Evolutionary conservation across 2,888 invertebrate genomes (phyloP).

Genomic region (Steinernema carpocapsae): DNA sequence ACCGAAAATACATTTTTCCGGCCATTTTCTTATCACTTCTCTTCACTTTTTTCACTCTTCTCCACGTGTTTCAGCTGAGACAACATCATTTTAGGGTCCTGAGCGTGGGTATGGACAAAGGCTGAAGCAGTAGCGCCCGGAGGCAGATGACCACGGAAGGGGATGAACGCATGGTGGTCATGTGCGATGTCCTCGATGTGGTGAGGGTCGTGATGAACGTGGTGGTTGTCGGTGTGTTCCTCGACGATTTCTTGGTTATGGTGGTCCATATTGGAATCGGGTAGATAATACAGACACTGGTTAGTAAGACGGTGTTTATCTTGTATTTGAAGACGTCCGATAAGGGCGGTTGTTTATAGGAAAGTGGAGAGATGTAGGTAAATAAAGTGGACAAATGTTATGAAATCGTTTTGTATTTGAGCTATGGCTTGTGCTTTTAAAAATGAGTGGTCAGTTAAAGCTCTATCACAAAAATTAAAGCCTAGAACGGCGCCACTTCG

Average conservation of each 20-base stretch:
- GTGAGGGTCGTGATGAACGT: background rate
- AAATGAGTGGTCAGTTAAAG: background rate
- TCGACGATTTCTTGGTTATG: background rate
- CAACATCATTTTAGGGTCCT: background rate
- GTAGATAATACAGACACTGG: too few species aligned
- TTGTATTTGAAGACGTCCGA: too few species aligned
- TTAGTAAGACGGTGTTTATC: too few species aligned
- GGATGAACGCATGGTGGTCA: background rate
- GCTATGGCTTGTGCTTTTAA: background rate
- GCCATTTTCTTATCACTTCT: too few species aligned
- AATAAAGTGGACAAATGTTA: too few species aligned
- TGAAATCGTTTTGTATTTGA: too few species aligned
- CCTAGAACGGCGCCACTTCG: too few species aligned
- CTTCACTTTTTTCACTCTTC: slow-evolving; percentile 4
- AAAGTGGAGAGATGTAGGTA: too few species aligned
- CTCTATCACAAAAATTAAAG: too few species aligned
- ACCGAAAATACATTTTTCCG: too few species aligned
- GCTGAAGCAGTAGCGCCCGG: slow-evolving; percentile 25
- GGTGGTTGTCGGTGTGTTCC: background rate
- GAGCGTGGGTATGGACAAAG: slow-evolving; percentile 2
- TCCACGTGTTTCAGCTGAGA: background rate
- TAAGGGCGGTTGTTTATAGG: too few species aligned
- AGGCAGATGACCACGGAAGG: slow-evolving; percentile 9
- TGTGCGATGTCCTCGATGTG: slow-evolving; percentile 23
- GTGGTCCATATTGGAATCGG: background rate